Conservation (phyloP, 2,113 vertebrate genomes). For the Erinaceus europaeus region DNA sequence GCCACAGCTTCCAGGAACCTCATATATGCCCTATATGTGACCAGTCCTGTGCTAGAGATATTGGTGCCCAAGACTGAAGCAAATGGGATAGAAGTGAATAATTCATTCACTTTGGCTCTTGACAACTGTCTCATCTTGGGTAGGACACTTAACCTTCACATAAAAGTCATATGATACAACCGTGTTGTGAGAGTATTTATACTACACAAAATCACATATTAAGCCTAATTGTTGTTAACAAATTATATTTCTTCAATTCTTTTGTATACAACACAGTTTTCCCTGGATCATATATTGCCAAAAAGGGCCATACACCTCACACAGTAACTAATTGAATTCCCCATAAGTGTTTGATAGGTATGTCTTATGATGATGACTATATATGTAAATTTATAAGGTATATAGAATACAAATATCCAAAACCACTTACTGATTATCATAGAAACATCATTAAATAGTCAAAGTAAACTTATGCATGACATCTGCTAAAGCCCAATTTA, state of each 20-base stretch:
- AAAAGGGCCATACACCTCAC: not conserved
- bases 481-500: not conserved
- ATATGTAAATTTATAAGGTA: not conserved
- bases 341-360: not conserved
- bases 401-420: not conserved
- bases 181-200: not conserved
- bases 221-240: not conserved
- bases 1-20: not conserved
- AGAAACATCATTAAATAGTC: not conserved
- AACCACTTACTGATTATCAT: not conserved
- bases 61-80: fast-evolving
- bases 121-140: not conserved
- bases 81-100: not conserved
- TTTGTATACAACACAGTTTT: not conserved
- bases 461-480: too few species aligned
- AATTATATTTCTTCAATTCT: not conserved
- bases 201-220: not conserved
- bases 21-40: fast-evolving
- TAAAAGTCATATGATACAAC: not conserved
- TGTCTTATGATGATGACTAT: not conserved
- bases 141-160: not conserved
- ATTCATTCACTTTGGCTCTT: too few species aligned
- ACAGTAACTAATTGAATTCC: not conserved
- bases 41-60: not conserved
- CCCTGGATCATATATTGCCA: not conserved